Percentiles rank a stretch among this genome's conserved stretches.
These are phyloP conservation scores for Drosophila bipectinata DNA, from an alignment of 1,140 invertebrate species.

Conservation along the genomic window DNA sequence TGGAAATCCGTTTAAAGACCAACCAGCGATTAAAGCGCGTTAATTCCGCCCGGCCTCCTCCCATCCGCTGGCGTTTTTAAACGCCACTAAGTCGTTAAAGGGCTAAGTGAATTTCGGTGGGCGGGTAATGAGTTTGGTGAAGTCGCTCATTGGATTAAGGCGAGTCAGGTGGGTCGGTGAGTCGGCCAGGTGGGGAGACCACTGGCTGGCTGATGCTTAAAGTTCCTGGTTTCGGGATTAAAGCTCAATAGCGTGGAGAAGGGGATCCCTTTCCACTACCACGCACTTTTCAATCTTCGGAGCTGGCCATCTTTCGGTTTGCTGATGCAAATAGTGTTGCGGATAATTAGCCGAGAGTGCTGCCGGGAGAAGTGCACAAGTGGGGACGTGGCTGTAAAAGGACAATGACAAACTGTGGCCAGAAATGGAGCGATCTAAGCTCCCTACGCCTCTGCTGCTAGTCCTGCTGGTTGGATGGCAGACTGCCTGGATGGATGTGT, in stretches of 20 bases:
- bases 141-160: slow-evolving; percentile 48
- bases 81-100: slow-evolving; percentile 53
- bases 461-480: neutral
- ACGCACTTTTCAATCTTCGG: slow-evolving; percentile 2
- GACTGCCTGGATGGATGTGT: slow-evolving; percentile 1
- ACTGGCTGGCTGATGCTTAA: neutral
- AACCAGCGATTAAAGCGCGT: slow-evolving; percentile 40
- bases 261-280: neutral
- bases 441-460: neutral
- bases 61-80: slow-evolving; percentile 26
- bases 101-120: slow-evolving; percentile 31
- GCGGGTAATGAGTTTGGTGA: slow-evolving; percentile 39
- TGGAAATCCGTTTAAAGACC: slow-evolving; percentile 35
- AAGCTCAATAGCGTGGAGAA: neutral
- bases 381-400: neutral
- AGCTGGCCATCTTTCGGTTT: neutral
- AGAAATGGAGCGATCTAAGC: slow-evolving; percentile 39
- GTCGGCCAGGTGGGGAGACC: neutral
- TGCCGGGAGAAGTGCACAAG: slow-evolving; percentile 50
- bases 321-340: slow-evolving; percentile 20
- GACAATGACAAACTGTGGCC: slow-evolving; percentile 27
- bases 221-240: neutral
- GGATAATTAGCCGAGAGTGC: slow-evolving; percentile 70
- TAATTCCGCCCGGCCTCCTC: neutral
- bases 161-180: neutral